A percentile compares a stretch with the other conserved stretches of the same genome.
Evolutionary conservation across 2,888 invertebrate genomes (phyloP).

Genomic region (Linhomoeus sp.): DNA sequence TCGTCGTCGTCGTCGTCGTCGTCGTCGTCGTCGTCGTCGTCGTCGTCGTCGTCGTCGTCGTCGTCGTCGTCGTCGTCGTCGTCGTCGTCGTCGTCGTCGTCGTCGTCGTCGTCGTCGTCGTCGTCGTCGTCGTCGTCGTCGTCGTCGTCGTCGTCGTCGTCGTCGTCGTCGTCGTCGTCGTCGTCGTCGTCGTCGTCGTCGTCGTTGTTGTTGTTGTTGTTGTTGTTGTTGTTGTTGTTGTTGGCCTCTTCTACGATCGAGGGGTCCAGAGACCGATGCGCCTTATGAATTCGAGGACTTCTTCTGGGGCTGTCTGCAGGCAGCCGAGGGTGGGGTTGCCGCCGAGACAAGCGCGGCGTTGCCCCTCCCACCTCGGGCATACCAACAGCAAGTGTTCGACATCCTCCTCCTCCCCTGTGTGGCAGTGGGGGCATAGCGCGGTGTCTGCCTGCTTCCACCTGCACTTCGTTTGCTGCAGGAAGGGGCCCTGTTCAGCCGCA

Average conservation of each 20-base stretch:
- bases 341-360: no score
- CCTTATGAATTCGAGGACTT: no score
- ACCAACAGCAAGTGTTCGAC: no score
- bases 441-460: no score
- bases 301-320: no score
- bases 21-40: background rate
- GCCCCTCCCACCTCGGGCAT: no score
- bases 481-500: background rate
- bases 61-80: background rate
- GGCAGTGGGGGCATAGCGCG: no score
- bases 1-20: background rate
- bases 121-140: background rate
- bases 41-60: background rate
- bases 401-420: no score
- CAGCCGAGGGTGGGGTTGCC: no score
- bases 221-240: background rate
- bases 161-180: background rate
- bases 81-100: background rate
- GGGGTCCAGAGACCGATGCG: no score
- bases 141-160: background rate
- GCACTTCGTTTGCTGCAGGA: background rate
- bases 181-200: background rate
- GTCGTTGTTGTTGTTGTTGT: background rate
- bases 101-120: background rate
- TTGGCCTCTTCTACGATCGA: no score